phyloP scores from a whole-genome alignment of 2,113 vertebrate genomes.

The Silurus glanis region DNA sequence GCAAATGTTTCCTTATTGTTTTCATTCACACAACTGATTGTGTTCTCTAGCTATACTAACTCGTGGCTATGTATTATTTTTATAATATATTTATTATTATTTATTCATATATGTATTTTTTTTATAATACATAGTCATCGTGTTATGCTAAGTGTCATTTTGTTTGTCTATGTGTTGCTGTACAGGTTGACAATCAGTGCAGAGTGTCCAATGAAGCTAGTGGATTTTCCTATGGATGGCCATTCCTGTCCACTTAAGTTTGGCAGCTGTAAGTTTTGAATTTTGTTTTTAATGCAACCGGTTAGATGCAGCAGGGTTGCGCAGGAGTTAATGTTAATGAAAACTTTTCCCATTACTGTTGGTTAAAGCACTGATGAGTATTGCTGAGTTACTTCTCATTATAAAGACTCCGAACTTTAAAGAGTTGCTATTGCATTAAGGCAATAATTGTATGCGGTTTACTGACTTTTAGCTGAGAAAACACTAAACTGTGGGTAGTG shows the following conservation, averaged over 20 bases:
- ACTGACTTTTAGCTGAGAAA: not conserved
- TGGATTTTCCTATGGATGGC: slow-evolving; percentile 99
- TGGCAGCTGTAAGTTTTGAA: slow-evolving; percentile 91
- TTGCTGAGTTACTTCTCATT: slow-evolving; percentile 15
- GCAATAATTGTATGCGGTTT: not conserved
- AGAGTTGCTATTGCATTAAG: slow-evolving; percentile 10
- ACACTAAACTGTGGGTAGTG: not conserved
- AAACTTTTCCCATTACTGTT: slow-evolving; percentile 9
- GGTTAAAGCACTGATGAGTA: slow-evolving; percentile 2
- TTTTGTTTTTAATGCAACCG: not conserved
- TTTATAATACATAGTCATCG: not conserved
- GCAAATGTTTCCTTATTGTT: not conserved
- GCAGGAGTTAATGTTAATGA: slow-evolving; percentile 16
- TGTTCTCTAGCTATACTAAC: not conserved
- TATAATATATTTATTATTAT: too few species aligned
- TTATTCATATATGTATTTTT: too few species aligned
- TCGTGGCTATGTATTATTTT: not conserved
- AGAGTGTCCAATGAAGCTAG: slow-evolving; percentile 96
- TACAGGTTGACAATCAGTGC: slow-evolving; percentile 94
- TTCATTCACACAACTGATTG: not conserved
- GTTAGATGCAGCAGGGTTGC: not conserved
- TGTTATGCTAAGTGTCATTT: slow-evolving; percentile 8
- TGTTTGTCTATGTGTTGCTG: slow-evolving; percentile 46
- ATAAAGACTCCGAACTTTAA: slow-evolving; percentile 23
- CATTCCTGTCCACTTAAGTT: slow-evolving; percentile 98